Base-by-base conservation (phyloP, 2,888 invertebrate species). In the Fissipunctia ypsillon region DNA sequence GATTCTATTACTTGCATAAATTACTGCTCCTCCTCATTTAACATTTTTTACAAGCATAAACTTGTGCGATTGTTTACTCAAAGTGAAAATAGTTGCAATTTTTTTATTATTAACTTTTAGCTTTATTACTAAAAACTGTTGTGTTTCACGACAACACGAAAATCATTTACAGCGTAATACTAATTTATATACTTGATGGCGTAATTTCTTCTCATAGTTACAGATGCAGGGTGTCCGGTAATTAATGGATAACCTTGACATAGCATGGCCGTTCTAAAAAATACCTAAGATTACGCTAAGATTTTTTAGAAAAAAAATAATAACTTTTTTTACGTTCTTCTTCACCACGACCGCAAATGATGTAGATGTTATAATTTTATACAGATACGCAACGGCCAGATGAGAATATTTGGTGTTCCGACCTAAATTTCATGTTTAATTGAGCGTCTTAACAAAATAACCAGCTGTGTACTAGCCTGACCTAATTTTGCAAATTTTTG, bases 401-500 rank as follows among this genome's bases (percentile, higher is more conserved):
- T 45, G 43, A 57, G 25, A 57, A 69, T 61, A 76, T 54, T 59
- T 59, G n/a, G 70, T 81, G 54, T 69, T 31, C n/a, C 25, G 22
- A 63, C 68, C 52, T 54, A 56, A 76, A 69, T 76, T 71, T 69
- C 45, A 66, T 50, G 35, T 66, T 73, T 78, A 73, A 83, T 83
- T 79, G 79, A 69, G 63, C 66, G 60, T 66, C 72, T 73, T 76
- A 66, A 74, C 66, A 72, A 83, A 83, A 78, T 75, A 75, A 69
- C 78, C 76, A 78, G 72, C 66, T 81, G 75, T 71, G 81, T 79
- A 71, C 64, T 66, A 73, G 75, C 56, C 69, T 86, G 86, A 85
- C 81, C 85, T 41, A 80, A 84, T 82, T 86, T 79, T 60, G 54
- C 12, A 67, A 79, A 82, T 75, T 85, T 86, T 83, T 83, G 83